phyloP scores from a whole-genome alignment of 2,113 vertebrate genomes.

The Mola mola region DNA sequence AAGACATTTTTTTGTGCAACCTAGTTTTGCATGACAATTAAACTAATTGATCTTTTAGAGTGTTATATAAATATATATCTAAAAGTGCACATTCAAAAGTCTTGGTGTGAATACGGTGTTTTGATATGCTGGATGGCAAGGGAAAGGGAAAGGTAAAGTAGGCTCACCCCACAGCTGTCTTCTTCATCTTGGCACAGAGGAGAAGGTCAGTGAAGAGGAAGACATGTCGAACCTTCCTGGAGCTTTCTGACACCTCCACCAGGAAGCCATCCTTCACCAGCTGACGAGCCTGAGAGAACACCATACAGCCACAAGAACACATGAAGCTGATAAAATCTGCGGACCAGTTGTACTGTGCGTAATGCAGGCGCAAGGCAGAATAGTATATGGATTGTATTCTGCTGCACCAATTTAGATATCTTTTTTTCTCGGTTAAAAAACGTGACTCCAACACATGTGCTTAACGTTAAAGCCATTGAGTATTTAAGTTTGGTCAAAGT shows the following conservation, averaged over 20 bases:
- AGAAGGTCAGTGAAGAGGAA: slow-evolving; percentile 98
- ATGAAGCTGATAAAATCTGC: background rate
- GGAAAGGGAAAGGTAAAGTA: background rate
- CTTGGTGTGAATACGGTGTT: background rate
- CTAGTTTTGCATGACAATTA: too few species aligned
- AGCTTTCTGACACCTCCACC: slow-evolving; percentile 95
- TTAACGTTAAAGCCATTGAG: too few species aligned
- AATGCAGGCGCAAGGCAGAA: background rate
- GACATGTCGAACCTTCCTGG: slow-evolving; percentile 96
- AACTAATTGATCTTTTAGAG: too few species aligned
- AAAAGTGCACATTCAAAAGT: background rate
- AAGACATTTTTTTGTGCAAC: too few species aligned
- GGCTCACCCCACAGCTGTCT: slow-evolving; percentile 90
- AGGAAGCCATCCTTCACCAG: slow-evolving; percentile 97
- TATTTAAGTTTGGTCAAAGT: too few species aligned
- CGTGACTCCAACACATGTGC: too few species aligned
- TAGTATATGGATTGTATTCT: too few species aligned
- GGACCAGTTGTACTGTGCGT: background rate
- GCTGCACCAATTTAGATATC: too few species aligned
- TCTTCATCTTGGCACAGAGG: slow-evolving; percentile 98
- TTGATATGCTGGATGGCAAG: background rate
- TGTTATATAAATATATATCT: background rate
- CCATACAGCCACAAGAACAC: background rate
- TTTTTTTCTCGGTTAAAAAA: too few species aligned
- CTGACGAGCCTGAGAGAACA: slow-evolving; percentile 87